A percentile compares a stretch with the other conserved stretches of the same genome.
These are phyloP conservation scores for Eulithis testata DNA, from an alignment of 2,888 invertebrate species.

Conservation along the genomic window DNA sequence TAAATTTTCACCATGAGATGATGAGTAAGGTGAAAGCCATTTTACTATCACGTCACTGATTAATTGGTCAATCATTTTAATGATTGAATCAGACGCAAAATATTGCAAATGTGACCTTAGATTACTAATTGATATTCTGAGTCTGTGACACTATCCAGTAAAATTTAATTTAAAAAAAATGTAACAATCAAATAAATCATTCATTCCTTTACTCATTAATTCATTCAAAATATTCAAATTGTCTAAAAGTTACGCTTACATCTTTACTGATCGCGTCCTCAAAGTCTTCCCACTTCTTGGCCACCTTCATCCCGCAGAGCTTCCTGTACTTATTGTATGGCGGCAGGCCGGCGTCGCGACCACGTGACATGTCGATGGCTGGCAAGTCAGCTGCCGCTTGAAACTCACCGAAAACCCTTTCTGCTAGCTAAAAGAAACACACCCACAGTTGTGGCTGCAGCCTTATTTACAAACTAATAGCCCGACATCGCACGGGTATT, in stretches of 20 bases:
- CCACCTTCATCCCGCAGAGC: slow-evolving; percentile 90
- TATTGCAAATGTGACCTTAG: too few species aligned
- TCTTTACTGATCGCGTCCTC: slow-evolving; percentile 86
- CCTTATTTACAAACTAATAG: not conserved
- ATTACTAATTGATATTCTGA: too few species aligned
- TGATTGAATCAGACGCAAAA: too few species aligned
- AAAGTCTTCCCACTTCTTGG: slow-evolving; percentile 88
- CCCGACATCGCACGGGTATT: too few species aligned
- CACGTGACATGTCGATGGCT: slow-evolving; percentile 58
- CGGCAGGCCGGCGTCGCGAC: slow-evolving; percentile 93
- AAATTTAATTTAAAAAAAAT: too few species aligned
- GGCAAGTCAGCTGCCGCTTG: slow-evolving; percentile 49
- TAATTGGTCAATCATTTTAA: too few species aligned
- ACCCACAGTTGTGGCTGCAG: not conserved
- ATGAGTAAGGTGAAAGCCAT: too few species aligned
- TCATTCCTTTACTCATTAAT: too few species aligned
- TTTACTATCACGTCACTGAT: too few species aligned
- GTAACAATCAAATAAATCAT: too few species aligned
- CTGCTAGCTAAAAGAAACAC: not conserved
- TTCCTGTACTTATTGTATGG: slow-evolving; percentile 93
- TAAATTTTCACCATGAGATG: too few species aligned
- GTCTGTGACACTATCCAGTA: too few species aligned
- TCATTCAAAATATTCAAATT: not conserved
- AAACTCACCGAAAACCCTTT: slow-evolving; percentile 27
- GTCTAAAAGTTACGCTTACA: slow-evolving; percentile 37